Evolutionary conservation across 1,140 invertebrate species (phyloP).

Genomic region (Magallana gigas): DNA sequence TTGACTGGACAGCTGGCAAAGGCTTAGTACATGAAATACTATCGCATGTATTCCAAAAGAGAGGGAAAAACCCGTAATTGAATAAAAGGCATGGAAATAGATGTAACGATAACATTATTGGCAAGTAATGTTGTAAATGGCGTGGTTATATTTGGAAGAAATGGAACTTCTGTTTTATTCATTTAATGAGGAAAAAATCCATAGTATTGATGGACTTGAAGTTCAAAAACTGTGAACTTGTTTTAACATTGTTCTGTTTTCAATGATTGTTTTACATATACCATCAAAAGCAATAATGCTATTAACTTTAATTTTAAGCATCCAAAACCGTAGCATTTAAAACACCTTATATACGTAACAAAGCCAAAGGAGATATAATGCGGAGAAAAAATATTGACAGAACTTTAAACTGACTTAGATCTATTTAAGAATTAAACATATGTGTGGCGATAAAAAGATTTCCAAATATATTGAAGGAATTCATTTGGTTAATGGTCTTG

Average conservation of each 20-base stretch:
- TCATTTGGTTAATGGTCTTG: slow-evolving; percentile 4
- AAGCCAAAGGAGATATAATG: neutral
- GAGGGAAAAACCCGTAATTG: neutral
- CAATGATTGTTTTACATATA: too few relatives aligned
- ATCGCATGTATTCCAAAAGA: neutral
- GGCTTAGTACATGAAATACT: too few relatives aligned
- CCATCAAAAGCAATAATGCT: neutral
- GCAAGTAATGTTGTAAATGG: neutral
- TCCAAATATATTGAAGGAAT: neutral
- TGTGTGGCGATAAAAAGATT: slow-evolving; percentile 9
- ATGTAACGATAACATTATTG: neutral
- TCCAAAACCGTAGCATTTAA: neutral
- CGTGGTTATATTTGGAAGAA: neutral
- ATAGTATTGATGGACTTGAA: too few relatives aligned
- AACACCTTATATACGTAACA: neutral
- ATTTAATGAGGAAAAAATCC: too few relatives aligned
- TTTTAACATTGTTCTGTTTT: too few relatives aligned
- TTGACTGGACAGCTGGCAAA: too few relatives aligned
- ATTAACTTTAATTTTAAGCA: neutral
- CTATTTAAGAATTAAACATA: slow-evolving; percentile 13
- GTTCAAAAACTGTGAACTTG: too few relatives aligned
- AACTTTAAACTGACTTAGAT: slow-evolving; percentile 33
- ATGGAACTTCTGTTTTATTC: neutral
- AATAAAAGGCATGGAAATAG: neutral
- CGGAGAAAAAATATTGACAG: slow-evolving; percentile 1